Conservation (phyloP, 2,113 vertebrate genomes). For the Orycteropus afer region DNA sequence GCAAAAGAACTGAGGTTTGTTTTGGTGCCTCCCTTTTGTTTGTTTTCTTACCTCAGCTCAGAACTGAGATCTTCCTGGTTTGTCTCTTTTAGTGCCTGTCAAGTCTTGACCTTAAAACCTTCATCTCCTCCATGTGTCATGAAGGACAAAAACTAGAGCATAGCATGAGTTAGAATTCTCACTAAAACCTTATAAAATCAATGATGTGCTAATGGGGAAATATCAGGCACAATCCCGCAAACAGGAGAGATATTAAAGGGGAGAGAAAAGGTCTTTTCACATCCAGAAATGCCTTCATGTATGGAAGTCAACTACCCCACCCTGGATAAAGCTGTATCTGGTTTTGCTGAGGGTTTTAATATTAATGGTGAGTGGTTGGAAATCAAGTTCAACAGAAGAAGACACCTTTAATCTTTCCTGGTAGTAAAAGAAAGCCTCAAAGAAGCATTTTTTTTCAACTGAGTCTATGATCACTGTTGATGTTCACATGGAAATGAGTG, state of each 20-base stretch:
- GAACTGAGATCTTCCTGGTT: not conserved
- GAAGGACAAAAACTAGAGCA: not conserved
- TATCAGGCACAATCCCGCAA: not conserved
- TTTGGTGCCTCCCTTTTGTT: not conserved
- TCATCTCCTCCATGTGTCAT: not conserved
- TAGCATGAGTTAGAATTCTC: not conserved
- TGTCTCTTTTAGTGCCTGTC: not conserved
- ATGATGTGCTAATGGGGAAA: not conserved
- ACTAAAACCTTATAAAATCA: not conserved
- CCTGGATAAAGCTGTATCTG: not conserved
- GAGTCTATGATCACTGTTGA: not conserved
- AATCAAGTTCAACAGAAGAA: not conserved
- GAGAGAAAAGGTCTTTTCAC: not conserved
- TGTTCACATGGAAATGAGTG: not conserved
- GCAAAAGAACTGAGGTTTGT: not conserved
- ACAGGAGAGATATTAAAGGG: not conserved
- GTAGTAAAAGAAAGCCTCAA: not conserved
- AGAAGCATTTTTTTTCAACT: not conserved
- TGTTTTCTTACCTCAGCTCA: not conserved
- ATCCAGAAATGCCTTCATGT: not conserved
- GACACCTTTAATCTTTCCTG: not conserved
- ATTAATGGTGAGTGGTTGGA: not conserved
- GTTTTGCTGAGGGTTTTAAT: not conserved
- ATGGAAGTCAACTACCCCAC: not conserved
- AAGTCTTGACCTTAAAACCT: not conserved